Base-by-base conservation (phyloP, 1,140 invertebrate genomes). In the Lysiphlebus fabarum region DNA sequence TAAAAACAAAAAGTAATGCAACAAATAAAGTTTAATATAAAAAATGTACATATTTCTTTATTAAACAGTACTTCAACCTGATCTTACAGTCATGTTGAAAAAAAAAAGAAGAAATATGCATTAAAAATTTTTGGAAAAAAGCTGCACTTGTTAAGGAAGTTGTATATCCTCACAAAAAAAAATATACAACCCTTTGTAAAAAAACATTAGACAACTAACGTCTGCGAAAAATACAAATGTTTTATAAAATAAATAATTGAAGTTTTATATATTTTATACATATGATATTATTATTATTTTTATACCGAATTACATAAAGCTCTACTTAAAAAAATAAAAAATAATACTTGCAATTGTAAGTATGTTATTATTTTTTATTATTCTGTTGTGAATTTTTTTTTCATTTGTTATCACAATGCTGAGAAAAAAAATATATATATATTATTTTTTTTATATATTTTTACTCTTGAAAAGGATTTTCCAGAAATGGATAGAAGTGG, bases 401-500 rank as follows among this genome's bases (percentile, higher is more conserved):
- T 34, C 47, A 14, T n/a, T 49, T 49, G 26, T 33, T 34, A 10
- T 26, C 12, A 9, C 14, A 14, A 6, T 14, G 12, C 7, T 1
- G 47, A 33, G 34, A 49, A n/a, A 33, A 33, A 36, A 33, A 4
- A 5, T 7, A 34, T 4, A 26, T 17, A 14, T 14, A 7, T 5
- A 34, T 9, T 17, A 14, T 34, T 43, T n/a, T n/a, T n/a, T n/a
- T n/a, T n/a, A n/a, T n/a, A 61, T 47, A 26, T 26, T 26, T 26
- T 26, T 26, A 26, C 17, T 56, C 50, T 36, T 57, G 34, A 34
- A 36, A n/a, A 49, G 48, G 33, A 51, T 51, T 51, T 26, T 51
- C 36, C 11, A 53, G 56, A 53, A 61, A 37, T 56, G 49, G 41
- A 65, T 65, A 61, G 63, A 69, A 62, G 26, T 59, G 58, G 51